Evolutionary conservation across 1,140 invertebrate species (phyloP).

Genomic region (Gryllus bimaculatus): DNA sequence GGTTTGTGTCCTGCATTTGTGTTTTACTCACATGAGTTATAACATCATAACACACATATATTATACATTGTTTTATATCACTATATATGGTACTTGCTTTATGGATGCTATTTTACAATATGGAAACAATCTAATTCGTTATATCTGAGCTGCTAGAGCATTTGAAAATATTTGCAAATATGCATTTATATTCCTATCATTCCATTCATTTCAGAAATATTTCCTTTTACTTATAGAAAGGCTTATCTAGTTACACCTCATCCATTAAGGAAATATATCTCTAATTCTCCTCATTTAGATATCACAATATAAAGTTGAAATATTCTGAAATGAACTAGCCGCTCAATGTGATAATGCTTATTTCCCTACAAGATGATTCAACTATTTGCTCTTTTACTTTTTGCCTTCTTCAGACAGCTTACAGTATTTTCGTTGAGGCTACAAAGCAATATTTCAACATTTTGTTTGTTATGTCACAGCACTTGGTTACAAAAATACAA

Average conservation of each 20-base stretch:
- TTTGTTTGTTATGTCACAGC: slow-evolving; percentile 20
- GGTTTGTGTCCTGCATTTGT: slow-evolving; percentile 1
- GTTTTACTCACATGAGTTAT: slow-evolving; percentile 14
- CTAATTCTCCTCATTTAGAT: slow-evolving; percentile 10
- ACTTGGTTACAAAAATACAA: slow-evolving; percentile 24
- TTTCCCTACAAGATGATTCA: slow-evolving; percentile 2
- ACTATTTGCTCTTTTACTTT: slow-evolving; percentile 12
- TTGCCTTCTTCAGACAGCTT: background rate
- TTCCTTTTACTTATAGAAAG: background rate
- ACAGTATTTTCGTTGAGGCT: slow-evolving; percentile 18
- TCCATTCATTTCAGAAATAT: slow-evolving; percentile 9
- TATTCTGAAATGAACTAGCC: slow-evolving; percentile 18
- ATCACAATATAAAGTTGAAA: slow-evolving; percentile 15
- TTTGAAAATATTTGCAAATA: slow-evolving; percentile 12
- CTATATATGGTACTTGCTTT: slow-evolving; percentile 14
- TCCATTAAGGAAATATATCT: background rate
- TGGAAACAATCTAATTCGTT: slow-evolving; percentile 18
- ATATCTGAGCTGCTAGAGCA: slow-evolving; percentile 6
- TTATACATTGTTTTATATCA: slow-evolving; percentile 16
- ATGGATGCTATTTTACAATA: slow-evolving; percentile 11
- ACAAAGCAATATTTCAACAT: slow-evolving; percentile 16
- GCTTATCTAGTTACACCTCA: background rate
- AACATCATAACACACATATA: slow-evolving; percentile 18
- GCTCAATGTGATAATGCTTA: background rate
- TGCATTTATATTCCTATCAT: background rate